Base-by-base conservation (phyloP, 2,888 invertebrate species). In the Loripinus fragilis region DNA sequence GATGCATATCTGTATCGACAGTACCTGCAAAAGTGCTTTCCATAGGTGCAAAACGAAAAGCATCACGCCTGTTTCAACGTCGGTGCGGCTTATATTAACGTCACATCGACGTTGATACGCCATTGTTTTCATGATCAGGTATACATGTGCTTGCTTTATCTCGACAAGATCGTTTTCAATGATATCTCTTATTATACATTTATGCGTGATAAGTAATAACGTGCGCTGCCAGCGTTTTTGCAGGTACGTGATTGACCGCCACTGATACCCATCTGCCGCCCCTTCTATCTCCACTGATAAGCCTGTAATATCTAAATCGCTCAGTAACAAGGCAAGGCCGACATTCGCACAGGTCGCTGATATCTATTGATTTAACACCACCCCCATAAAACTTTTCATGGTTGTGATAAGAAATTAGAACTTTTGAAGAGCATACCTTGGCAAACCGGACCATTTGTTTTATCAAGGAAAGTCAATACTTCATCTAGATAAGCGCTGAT, bases 391-490 rank as follows among this genome's bases (percentile, higher is more conserved):
- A 60, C 7, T 60, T 30, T 60, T 60, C 60, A 60, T 33, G 33
- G 33, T 17, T 5, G 30, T 60, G 60, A 60, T 60, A 60, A 60
- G 60, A 60, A 60, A 60, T 60, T 60, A 60, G 30, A 60, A 33
- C 60, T 67, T 74, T 75, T 80, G 80, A 80, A 83, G 83, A 74
- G 76, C 76, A 71, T 76, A 69, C 73, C 83, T 74, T 28, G 68
- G 74, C 66, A 73, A 78, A 77, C 41, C 73, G 72, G 65, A 77
- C 74, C 80, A 52, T 78, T 80, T 76, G 68, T 73, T 80, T 78
- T 83, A 83, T 83, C 83, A 50, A 35, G 60, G 28, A 38, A 55
- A 45, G 80, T 80, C 73, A 83, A 83, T 71, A 83, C 69, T 74
- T 48, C 41, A 74, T 42, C 25, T 33, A 41, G 78, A 78, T 78